A percentile compares a stretch with the other conserved stretches of the same genome.
phyloP scores from a whole-genome alignment of 92 coral and sea anemone genomes.

The Siderastrea siderea region DNA sequence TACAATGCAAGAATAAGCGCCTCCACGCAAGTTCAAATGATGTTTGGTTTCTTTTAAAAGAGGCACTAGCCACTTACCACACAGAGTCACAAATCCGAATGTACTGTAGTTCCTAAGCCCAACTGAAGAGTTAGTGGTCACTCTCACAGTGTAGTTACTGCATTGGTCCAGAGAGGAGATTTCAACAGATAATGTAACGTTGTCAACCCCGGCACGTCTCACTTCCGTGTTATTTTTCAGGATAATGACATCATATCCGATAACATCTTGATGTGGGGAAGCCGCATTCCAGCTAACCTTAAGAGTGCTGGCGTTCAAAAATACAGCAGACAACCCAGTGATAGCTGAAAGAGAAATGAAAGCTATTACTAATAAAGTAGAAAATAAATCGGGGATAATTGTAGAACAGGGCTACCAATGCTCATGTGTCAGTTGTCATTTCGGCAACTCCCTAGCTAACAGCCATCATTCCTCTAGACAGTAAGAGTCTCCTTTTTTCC shows the following conservation, averaged over 20 bases:
- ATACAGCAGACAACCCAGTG: slow-evolving; percentile 25
- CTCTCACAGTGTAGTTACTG: slow-evolving; percentile 51
- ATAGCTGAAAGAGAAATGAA: neutral
- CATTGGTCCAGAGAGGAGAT: slow-evolving; percentile 50
- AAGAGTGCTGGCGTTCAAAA: slow-evolving; percentile 27
- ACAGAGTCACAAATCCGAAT: slow-evolving; percentile 20
- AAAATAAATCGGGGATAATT: no score
- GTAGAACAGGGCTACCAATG: no score
- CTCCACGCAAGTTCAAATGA: no score
- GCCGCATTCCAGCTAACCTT: slow-evolving; percentile 52
- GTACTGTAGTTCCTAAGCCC: slow-evolving; percentile 62
- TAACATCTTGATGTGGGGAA: slow-evolving; percentile 23
- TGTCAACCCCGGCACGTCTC: neutral
- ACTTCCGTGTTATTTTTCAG: neutral
- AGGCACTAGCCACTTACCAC: slow-evolving; percentile 50
- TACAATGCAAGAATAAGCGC: no score
- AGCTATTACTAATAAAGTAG: neutral
- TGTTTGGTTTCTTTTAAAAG: no score
- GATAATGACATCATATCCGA: slow-evolving; percentile 46
- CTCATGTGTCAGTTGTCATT: no score
- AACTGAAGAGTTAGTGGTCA: slow-evolving; percentile 50
- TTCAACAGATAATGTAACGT: slow-evolving; percentile 17
- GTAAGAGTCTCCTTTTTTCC: no score
- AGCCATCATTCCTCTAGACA: no score
- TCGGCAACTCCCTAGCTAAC: no score